Evolutionary conservation across 2,113 vertebrate species (phyloP).

Genomic region (Microtus montanus): DNA sequence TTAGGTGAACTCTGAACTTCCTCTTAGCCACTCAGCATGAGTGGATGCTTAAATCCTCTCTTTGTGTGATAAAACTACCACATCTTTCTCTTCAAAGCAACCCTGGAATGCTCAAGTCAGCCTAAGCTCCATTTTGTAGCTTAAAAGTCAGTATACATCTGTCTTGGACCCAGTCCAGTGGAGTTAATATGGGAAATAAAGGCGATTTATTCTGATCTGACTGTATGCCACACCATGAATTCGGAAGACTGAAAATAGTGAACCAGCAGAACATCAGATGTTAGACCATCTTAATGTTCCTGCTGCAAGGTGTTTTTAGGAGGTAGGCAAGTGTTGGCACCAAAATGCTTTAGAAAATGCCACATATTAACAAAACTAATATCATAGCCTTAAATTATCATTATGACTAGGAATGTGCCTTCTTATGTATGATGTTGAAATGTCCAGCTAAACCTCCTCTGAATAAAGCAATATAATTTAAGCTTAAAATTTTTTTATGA

Average conservation of each 20-base stretch:
- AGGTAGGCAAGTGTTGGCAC: conserved; percentile 22
- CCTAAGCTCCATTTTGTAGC: background rate
- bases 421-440: conserved; percentile 57
- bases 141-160: background rate
- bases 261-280: conserved; percentile 44
- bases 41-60: background rate
- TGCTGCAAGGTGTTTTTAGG: conserved; percentile 45
- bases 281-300: conserved; percentile 40
- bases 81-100: conserved; percentile 23
- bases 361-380: conserved; percentile 56
- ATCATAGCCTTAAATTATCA: conserved; percentile 32
- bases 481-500: conserved; percentile 55
- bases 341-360: conserved; percentile 54
- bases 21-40: background rate
- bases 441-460: conserved; percentile 31
- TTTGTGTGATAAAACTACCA: background rate
- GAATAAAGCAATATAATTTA: conserved; percentile 44
- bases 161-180: conserved; percentile 31
- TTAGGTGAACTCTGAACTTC: background rate
- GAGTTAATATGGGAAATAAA: conserved; percentile 36
- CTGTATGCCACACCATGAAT: conserved; percentile 52
- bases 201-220: conserved; percentile 30
- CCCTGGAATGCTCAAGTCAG: background rate
- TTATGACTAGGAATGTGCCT: conserved; percentile 26
- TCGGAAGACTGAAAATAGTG: conserved; percentile 57